Percentiles rank a stretch among this genome's conserved stretches.
These are phyloP conservation scores for Champsocephalus gunnari DNA, from an alignment of 2,797 vertebrate species.

Conservation along the genomic window DNA sequence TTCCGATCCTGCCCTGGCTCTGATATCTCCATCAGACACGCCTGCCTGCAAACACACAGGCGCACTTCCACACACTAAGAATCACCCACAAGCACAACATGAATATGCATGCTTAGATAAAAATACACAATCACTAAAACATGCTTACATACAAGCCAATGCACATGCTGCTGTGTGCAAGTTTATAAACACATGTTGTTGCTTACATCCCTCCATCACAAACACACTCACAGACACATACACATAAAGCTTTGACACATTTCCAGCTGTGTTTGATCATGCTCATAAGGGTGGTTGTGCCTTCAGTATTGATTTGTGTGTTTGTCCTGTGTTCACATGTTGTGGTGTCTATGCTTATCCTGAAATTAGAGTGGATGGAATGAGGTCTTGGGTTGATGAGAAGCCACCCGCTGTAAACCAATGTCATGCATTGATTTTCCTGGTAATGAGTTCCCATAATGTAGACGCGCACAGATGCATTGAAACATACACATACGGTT, in stretches of 20 bases:
- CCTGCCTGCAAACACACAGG: constrained; percentile 54
- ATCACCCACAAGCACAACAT: constrained; percentile 19
- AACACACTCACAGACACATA: constrained; percentile 21
- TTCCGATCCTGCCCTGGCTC: constrained; percentile 69
- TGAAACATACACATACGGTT: constrained; percentile 28
- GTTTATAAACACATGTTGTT: constrained; percentile 22
- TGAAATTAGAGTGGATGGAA: constrained; percentile 66
- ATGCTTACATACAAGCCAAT: constrained; percentile 7
- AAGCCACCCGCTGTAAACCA: constrained; percentile 72
- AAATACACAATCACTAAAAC: constrained; percentile 17
- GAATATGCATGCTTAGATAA: constrained; percentile 28
- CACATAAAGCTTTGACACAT: constrained; percentile 39
- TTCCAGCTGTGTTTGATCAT: constrained; percentile 45
- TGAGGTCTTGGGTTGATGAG: constrained; percentile 74
- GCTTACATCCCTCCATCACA: constrained; percentile 2
- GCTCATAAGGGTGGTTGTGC: constrained; percentile 51
- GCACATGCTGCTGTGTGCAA: constrained; percentile 8
- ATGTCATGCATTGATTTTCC: constrained; percentile 76
- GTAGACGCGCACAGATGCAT: constrained; percentile 33
- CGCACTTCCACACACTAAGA: constrained; percentile 9
- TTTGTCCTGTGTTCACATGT: constrained; percentile 46
- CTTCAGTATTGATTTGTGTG: constrained; percentile 62
- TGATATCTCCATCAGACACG: constrained; percentile 82
- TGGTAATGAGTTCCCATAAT: constrained; percentile 73
- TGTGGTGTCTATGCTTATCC: constrained; percentile 49